phyloP scores from a whole-genome alignment of 92 coral and sea anemone species.

The Desmophyllum pertusum region DNA sequence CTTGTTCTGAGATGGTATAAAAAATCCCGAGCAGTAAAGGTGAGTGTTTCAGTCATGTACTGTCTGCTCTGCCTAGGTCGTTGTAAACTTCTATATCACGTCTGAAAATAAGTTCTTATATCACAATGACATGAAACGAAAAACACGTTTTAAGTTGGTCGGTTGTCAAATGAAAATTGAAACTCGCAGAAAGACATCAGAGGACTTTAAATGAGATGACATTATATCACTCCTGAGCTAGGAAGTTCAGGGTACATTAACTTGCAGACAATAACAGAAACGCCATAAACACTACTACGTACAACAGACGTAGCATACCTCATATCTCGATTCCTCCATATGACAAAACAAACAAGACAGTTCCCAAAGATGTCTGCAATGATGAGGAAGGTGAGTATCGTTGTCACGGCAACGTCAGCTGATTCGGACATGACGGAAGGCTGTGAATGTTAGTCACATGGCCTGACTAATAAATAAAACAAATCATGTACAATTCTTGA shows the following conservation, averaged over 20 bases:
- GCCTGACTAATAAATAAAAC: neutral
- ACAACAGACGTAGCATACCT: neutral
- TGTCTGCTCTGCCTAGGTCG: neutral
- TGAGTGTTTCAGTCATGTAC: too few relatives aligned
- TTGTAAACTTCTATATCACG: too few relatives aligned
- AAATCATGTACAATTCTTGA: neutral
- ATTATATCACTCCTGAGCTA: neutral
- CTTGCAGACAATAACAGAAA: too few relatives aligned
- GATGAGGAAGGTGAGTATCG: neutral
- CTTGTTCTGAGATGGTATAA: too few relatives aligned
- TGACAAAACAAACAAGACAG: neutral
- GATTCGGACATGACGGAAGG: neutral
- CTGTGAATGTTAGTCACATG: neutral
- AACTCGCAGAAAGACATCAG: too few relatives aligned
- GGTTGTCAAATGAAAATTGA: neutral
- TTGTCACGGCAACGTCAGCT: conserved; percentile 2
- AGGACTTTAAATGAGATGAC: too few relatives aligned
- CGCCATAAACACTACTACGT: neutral
- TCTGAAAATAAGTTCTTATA: neutral
- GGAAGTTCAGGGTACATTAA: neutral
- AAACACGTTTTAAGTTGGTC: neutral
- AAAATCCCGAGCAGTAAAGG: neutral
- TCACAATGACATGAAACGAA: neutral
- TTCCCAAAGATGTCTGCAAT: neutral
- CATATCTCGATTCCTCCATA: neutral